These are phyloP conservation scores for Oasisia sp. DNA, from an alignment of 2,888 invertebrate genomes.

Conservation along the genomic window DNA sequence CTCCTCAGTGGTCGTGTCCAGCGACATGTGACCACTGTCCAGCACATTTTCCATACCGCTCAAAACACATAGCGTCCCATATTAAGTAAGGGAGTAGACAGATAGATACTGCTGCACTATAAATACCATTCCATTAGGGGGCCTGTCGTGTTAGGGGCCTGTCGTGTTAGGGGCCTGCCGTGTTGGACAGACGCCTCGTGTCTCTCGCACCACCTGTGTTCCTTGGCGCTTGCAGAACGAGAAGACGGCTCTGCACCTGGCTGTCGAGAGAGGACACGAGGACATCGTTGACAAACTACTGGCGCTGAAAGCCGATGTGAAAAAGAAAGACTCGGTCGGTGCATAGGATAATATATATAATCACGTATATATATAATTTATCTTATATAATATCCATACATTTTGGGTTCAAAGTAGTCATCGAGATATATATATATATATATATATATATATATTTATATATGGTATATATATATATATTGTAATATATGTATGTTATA, in stretches of 20 bases:
- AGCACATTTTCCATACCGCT: background rate
- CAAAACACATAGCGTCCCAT: background rate
- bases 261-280: conserved; percentile 79
- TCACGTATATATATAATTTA: no score
- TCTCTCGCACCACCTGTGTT: background rate
- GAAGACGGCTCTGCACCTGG: conserved; percentile 80
- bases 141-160: no score
- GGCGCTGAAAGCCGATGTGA: conserved; percentile 76
- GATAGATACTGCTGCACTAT: background rate
- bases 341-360: background rate
- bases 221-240: conserved; percentile 68
- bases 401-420: no score
- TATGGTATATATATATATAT: no score
- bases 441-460: no score
- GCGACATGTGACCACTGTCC: background rate
- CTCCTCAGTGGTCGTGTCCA: background rate
- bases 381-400: no score
- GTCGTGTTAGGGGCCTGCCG: background rate
- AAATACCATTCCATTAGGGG: conserved; percentile 13
- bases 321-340: conserved; percentile 77
- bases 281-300: conserved; percentile 71
- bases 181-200: background rate
- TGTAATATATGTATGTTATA: no score
- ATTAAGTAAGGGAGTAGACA: background rate
- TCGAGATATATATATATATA: no score